phyloP scores from a whole-genome alignment of 2,888 invertebrate species.

The Pristionchus entomophagus region DNA sequence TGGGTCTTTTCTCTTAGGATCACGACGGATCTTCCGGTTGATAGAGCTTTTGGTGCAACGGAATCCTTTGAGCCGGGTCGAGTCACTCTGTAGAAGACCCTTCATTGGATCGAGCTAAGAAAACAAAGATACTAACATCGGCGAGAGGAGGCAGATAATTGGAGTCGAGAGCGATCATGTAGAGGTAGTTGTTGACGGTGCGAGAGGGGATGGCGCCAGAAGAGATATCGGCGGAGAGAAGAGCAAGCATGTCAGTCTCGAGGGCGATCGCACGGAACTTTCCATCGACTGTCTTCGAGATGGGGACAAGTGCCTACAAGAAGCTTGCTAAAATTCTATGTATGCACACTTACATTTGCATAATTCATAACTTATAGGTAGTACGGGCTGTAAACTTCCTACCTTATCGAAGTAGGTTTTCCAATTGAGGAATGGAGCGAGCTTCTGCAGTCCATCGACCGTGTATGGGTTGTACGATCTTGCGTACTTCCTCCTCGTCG shows the following conservation, averaged over 20 bases:
- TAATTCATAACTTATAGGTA: background rate
- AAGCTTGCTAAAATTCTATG: background rate
- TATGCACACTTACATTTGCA: background rate
- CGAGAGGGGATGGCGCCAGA: background rate
- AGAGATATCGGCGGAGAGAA: background rate
- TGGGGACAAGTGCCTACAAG: background rate
- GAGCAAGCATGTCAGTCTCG: background rate
- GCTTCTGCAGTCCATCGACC: slow-evolving; percentile 41
- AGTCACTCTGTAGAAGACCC: background rate
- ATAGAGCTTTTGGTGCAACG: too few relatives aligned
- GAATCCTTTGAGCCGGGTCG: too few relatives aligned
- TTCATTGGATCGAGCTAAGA: too few relatives aligned
- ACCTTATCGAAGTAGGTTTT: background rate
- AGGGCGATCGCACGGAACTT: background rate
- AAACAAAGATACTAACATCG: too few relatives aligned
- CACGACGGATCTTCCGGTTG: too few relatives aligned
- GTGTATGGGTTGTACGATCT: slow-evolving; percentile 64
- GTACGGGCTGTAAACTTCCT: background rate
- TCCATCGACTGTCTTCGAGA: too few relatives aligned
- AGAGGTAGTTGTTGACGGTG: slow-evolving; percentile 46
- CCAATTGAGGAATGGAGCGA: slow-evolving; percentile 53
- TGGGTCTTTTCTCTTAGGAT: too few relatives aligned
- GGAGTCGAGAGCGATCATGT: background rate
- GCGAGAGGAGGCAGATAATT: background rate
- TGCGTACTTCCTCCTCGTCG: slow-evolving; percentile 61